Conservation (phyloP, 2,113 vertebrate species). For the Meles meles region DNA sequence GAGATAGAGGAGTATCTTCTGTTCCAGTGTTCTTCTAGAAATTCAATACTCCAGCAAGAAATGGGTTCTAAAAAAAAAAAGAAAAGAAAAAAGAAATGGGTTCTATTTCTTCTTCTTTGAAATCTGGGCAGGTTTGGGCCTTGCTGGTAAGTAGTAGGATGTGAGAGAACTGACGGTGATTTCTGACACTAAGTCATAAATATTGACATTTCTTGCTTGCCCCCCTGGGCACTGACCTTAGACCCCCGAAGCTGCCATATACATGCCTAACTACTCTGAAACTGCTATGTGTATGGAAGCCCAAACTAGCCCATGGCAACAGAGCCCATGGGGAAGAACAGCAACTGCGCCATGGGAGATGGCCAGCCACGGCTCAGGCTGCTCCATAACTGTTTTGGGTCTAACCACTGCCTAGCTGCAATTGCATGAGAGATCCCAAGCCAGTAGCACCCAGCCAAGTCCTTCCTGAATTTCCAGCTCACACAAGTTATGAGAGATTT, state of each 20-base stretch:
- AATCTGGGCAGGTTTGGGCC: background rate
- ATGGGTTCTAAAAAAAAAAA: background rate
- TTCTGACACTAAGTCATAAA: background rate
- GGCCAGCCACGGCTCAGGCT: too few species aligned
- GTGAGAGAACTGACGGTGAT: background rate
- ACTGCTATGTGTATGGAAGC: accelerated
- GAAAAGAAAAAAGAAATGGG: background rate
- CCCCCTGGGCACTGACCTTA: background rate
- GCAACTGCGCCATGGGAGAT: background rate
- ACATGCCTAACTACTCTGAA: background rate
- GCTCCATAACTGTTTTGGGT: background rate
- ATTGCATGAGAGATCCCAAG: background rate
- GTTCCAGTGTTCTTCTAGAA: background rate
- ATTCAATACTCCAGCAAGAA: background rate
- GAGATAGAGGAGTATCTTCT: background rate
- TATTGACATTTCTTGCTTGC: background rate
- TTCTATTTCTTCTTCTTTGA: background rate
- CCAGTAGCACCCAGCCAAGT: background rate
- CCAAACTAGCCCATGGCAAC: background rate
- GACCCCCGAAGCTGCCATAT: background rate
- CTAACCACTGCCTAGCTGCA: background rate
- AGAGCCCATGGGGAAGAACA: background rate
- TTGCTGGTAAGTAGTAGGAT: background rate
- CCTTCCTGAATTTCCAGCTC: background rate
- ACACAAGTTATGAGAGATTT: background rate